phyloP scores from a whole-genome alignment of 1,140 invertebrate genomes.

The Apolygus lucorum region DNA sequence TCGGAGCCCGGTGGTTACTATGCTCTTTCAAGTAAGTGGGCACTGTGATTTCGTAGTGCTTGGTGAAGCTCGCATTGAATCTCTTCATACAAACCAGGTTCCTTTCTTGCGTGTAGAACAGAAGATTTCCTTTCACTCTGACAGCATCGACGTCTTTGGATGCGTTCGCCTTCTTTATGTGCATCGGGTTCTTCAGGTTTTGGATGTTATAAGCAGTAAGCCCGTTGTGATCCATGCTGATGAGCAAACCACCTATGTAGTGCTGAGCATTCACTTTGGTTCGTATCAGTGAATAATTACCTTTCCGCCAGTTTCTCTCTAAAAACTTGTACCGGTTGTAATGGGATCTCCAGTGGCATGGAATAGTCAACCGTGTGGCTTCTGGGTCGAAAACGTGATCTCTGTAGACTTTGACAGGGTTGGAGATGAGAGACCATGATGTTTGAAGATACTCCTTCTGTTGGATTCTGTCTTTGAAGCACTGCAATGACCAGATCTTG shows the following conservation, averaged over 20 bases:
- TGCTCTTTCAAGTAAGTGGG: neutral
- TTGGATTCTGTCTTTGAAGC: neutral
- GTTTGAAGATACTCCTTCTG: conserved; percentile 5
- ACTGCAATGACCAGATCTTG: conserved; percentile 22
- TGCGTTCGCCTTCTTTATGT: neutral
- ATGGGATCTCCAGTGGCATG: conserved; percentile 19
- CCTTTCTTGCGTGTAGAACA: conserved; percentile 17
- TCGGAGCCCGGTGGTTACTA: neutral
- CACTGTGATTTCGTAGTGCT: neutral
- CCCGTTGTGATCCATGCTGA: neutral
- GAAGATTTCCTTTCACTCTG: neutral
- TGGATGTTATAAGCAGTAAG: neutral
- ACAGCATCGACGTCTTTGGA: neutral
- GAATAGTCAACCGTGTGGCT: neutral
- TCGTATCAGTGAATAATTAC: neutral
- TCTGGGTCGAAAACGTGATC: neutral
- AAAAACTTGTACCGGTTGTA: conserved; percentile 18
- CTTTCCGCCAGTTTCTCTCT: conserved; percentile 17
- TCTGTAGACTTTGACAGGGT: conserved; percentile 10
- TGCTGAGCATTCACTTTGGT: neutral
- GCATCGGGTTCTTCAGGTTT: neutral
- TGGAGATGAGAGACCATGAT: neutral
- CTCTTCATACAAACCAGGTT: conserved; percentile 6
- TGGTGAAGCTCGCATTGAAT: neutral
- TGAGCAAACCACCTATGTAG: conserved; percentile 18